These are phyloP conservation scores for Drosophila equinoxialis DNA, from an alignment of 1,140 invertebrate genomes.

Conservation along the genomic window DNA sequence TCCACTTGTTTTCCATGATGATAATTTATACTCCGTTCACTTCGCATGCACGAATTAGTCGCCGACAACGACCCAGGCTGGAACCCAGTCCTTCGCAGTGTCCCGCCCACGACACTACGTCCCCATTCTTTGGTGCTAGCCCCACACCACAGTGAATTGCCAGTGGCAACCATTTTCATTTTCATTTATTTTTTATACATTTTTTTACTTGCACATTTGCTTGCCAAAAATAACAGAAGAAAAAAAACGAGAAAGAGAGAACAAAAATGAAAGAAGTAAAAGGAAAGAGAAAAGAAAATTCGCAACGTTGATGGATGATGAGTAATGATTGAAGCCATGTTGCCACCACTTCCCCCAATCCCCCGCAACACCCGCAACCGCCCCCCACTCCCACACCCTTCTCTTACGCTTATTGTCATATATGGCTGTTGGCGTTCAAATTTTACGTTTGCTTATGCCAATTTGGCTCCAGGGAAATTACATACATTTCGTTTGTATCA, in stretches of 20 bases:
- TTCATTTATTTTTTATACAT: constrained; percentile 45
- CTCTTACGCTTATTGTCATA: constrained; percentile 62
- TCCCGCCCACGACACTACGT: constrained; percentile 11
- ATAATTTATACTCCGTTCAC: constrained; percentile 78
- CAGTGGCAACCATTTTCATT: constrained; percentile 69
- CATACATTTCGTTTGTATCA: constrained; percentile 77
- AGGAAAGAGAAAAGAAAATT: constrained; percentile 53
- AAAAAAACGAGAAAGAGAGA: constrained; percentile 2
- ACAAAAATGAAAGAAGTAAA: constrained; percentile 49
- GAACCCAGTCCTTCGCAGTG: neutral
- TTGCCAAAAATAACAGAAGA: constrained; percentile 54
- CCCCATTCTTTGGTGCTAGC: neutral
- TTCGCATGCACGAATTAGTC: constrained; percentile 71
- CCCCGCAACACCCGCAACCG: neutral
- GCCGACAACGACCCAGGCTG: constrained; percentile 7
- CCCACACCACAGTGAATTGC: constrained; percentile 44
- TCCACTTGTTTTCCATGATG: constrained; percentile 80
- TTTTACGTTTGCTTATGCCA: constrained; percentile 76
- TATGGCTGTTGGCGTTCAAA: constrained; percentile 72
- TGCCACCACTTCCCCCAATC: constrained; percentile 44
- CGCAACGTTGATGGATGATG: constrained; percentile 80
- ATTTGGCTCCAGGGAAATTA: constrained; percentile 80
- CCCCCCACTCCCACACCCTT: neutral
- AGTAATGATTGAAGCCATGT: constrained; percentile 80
- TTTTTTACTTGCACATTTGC: constrained; percentile 74